Conservation (phyloP, 2,888 invertebrate genomes). For the Arge pagana region DNA sequence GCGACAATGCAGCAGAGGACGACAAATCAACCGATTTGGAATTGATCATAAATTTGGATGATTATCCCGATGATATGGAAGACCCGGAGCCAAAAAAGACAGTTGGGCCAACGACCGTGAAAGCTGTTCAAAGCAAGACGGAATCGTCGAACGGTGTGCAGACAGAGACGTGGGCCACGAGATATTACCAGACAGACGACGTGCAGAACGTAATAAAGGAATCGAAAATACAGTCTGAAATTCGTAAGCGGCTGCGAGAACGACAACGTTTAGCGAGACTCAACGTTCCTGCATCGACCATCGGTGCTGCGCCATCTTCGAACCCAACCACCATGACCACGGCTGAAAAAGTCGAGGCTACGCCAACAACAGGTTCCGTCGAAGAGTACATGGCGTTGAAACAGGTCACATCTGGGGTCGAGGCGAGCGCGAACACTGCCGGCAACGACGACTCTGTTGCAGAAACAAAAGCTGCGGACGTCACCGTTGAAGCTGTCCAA, state of each 20-base stretch:
- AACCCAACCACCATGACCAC: slow-evolving; percentile 14
- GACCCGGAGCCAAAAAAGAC: slow-evolving; percentile 38
- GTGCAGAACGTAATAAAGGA: slow-evolving; percentile 56
- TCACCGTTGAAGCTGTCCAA: too few species aligned
- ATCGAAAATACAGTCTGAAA: slow-evolving; percentile 56
- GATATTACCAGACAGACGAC: slow-evolving; percentile 55
- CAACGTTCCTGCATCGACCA: slow-evolving; percentile 39
- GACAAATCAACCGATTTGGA: slow-evolving; percentile 46
- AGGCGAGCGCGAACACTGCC: too few species aligned
- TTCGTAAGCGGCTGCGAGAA: slow-evolving; percentile 53
- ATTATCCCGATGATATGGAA: slow-evolving; percentile 54
- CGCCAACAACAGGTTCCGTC: slow-evolving; percentile 48
- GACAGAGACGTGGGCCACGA: slow-evolving; percentile 54
- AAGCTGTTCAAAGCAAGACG: slow-evolving; percentile 15
- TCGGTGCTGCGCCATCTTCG: neutral
- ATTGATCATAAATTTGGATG: slow-evolving; percentile 54
- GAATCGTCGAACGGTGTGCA: neutral
- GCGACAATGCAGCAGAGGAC: slow-evolving; percentile 31
- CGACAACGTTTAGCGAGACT: slow-evolving; percentile 50
- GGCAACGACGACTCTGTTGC: too few species aligned
- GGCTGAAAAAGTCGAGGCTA: slow-evolving; percentile 23
- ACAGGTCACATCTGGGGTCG: too few species aligned
- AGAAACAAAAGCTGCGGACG: too few species aligned
- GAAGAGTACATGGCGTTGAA: slow-evolving; percentile 54
- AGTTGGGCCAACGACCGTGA: neutral